These are phyloP conservation scores for Osmerus mordax DNA, from an alignment of 2,113 vertebrate species.

Conservation along the genomic window DNA sequence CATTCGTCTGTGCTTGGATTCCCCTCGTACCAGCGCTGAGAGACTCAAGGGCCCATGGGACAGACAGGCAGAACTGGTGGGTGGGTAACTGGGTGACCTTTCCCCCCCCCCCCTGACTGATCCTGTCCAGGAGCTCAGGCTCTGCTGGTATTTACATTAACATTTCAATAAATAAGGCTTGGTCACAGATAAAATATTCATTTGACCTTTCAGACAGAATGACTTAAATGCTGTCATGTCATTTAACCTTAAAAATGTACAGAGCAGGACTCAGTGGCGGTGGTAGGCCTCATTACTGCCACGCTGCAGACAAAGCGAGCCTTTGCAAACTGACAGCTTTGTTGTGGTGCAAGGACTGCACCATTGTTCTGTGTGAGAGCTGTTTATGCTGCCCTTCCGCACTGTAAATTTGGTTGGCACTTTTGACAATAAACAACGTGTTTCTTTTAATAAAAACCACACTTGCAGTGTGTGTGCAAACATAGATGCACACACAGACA, in stretches of 20 bases:
- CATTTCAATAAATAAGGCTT: constrained; percentile 74
- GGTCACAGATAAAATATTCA: constrained; percentile 73
- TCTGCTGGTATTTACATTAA: constrained; percentile 72
- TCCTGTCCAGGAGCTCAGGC: constrained; percentile 59
- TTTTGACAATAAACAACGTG: constrained; percentile 51
- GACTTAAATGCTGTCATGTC: constrained; percentile 73
- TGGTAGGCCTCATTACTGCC: constrained; percentile 70
- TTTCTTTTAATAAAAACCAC: constrained; percentile 50
- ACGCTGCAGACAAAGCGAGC: constrained; percentile 51
- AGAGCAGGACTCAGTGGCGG: constrained; percentile 51
- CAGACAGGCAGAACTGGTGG: constrained; percentile 19
- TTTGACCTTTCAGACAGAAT: constrained; percentile 74
- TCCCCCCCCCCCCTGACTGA: constrained; percentile 57
- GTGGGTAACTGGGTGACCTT: constrained; percentile 67
- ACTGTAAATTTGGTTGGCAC: constrained; percentile 38
- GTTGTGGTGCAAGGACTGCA: constrained; percentile 53
- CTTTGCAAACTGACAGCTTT: constrained; percentile 55
- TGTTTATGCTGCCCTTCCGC: constrained; percentile 46
- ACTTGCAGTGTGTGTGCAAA: neutral
- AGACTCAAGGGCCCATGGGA: too few species aligned
- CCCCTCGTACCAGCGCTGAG: too few species aligned
- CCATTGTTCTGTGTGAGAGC: constrained; percentile 42
- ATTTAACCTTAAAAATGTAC: constrained; percentile 75
- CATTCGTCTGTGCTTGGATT: too few species aligned
- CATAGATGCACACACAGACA: neutral